These are phyloP conservation scores for Microhierax caerulescens DNA, from an alignment of 2,797 vertebrate genomes.

Conservation along the genomic window DNA sequence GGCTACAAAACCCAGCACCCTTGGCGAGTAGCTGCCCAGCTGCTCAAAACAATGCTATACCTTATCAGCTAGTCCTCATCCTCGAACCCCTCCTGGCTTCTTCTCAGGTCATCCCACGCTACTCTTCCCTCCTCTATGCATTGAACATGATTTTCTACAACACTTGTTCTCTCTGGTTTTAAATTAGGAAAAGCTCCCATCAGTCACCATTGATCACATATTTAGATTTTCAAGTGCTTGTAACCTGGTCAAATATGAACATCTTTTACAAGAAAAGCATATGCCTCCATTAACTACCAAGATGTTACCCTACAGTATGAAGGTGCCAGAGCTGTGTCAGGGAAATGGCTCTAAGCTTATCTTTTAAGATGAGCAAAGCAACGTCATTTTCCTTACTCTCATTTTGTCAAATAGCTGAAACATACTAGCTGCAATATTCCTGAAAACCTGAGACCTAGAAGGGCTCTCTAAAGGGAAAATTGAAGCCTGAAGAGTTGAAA, in stretches of 20 bases:
- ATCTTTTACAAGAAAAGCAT: background rate
- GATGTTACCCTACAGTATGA: background rate
- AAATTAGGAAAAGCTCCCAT: background rate
- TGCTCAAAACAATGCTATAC: too few species aligned
- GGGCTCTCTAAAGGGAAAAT: background rate
- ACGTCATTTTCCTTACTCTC: background rate
- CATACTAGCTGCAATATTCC: background rate
- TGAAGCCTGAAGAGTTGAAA: background rate
- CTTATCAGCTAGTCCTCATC: background rate
- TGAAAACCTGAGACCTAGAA: background rate
- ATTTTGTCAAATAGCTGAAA: background rate
- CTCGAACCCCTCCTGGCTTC: background rate
- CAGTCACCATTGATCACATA: background rate
- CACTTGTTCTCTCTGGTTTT: background rate
- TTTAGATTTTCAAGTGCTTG: background rate
- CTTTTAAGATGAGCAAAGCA: background rate
- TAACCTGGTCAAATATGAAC: background rate
- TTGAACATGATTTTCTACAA: accelerated
- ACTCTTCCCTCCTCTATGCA: background rate
- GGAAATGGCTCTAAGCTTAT: background rate
- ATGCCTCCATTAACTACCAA: background rate
- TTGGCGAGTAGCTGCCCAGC: too few species aligned
- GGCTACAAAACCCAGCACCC: background rate
- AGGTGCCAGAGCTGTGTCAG: background rate
- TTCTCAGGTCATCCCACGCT: background rate